Evolutionary conservation across 2,797 vertebrate genomes (phyloP), one percentile per base, ranked within the genome.

Genomic region (Valencia hispanica): DNA sequence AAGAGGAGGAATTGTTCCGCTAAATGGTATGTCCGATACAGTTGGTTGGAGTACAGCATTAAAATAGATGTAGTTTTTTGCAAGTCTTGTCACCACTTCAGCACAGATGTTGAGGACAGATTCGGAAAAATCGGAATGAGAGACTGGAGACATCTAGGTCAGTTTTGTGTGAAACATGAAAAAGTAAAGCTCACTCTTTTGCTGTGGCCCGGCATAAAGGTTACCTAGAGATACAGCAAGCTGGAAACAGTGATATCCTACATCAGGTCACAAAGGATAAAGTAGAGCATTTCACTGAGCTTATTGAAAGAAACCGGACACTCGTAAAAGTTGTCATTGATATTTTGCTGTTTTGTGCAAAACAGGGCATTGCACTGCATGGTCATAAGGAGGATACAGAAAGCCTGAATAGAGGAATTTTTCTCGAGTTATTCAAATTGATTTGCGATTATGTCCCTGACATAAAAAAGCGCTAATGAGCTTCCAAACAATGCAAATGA

Each of bases 281-380:
- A 14, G 11, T 12, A 15, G 50, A 51, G 50, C 50, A 18, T 51
- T 51, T 14, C n/a, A 61, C 15, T 30, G n/a, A 30, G 1, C 15
- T 14, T 61, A 32, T 32, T 61, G 57, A 61, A 61, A 61, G 57
- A 32, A 15, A 61, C 57, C 57, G 4, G 57, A 14, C 50, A 51
- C 50, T 12, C 11, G 50, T 51, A 14, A 51, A 51, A 51, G 17
- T 51, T 14, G 5, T 30, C n/a, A 32, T 61, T 14, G 27, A 61
- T 61, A 55, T 63, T 63, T 63, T 63, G 30, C 59, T 63, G 59
- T 63, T 63, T 34, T 63, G 59, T 17, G 27, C 59, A 63, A 63
- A 63, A 63, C 59, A 63, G 12, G 57, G 57, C 14, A 63, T 63
- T 34, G 59, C 30, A 34, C 30, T 34, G 59, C n/a, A 27, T 27